Percentiles rank a stretch among this genome's conserved stretches.
Evolutionary conservation across 37 sponge, comb jelly and placozoan genomes (phyloP).

Genomic region (Chondrilla cf. caribensis): DNA sequence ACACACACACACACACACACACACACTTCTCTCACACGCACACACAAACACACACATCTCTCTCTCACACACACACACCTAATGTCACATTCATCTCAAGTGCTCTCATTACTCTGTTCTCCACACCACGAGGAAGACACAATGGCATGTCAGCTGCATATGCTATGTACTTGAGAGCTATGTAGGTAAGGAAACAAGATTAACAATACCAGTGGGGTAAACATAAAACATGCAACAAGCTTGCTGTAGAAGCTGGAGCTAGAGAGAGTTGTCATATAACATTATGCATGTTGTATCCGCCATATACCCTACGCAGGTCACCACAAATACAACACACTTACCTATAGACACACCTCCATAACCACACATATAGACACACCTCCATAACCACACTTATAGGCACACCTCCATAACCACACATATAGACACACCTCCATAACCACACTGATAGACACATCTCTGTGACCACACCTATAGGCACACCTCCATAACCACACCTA

Average conservation of each 20-base stretch:
- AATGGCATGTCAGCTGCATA: constrained; percentile 68
- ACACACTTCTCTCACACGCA: neutral
- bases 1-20: constrained; percentile 11
- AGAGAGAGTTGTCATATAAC: neutral
- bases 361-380: no score
- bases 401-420: no score
- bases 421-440: no score
- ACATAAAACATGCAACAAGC: neutral
- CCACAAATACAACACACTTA: no score
- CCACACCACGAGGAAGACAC: constrained; percentile 37
- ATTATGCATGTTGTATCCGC: no score
- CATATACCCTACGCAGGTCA: no score
- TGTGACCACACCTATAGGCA: no score
- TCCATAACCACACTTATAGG: no score
- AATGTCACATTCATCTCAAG: constrained; percentile 10
- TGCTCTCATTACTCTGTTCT: constrained; percentile 26
- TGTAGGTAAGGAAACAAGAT: neutral
- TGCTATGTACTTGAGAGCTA: constrained; percentile 68
- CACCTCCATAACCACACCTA: no score
- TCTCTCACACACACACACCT: constrained; percentile 16
- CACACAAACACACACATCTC: neutral
- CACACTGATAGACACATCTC: no score
- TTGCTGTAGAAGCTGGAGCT: neutral
- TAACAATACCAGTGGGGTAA: neutral
- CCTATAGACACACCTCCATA: no score